Evolutionary conservation across 2,797 vertebrate genomes (phyloP).

Genomic region (Euphonia xanthogaster): DNA sequence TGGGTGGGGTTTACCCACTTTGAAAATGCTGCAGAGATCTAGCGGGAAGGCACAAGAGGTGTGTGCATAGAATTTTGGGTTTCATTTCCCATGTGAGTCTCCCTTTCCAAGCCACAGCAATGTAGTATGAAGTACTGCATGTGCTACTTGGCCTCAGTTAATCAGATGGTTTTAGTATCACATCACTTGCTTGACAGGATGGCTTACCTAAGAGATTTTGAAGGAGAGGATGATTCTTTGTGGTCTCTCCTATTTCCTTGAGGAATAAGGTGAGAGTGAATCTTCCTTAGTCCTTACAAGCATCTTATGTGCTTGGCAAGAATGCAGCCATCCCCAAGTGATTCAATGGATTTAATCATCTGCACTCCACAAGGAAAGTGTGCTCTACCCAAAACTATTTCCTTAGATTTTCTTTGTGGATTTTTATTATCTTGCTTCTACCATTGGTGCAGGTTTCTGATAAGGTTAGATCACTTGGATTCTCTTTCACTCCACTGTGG

Average conservation of each 20-base stretch:
- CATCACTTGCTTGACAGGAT: background rate
- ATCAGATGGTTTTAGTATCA: background rate
- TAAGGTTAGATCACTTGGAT: background rate
- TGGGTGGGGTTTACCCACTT: background rate
- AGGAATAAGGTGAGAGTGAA: background rate
- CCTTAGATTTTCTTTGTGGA: background rate
- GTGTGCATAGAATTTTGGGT: background rate
- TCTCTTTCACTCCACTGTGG: background rate
- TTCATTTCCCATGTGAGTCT: background rate
- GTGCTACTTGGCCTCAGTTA: background rate
- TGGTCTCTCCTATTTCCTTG: background rate
- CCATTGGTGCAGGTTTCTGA: background rate
- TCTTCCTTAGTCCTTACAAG: background rate
- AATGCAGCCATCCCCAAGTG: rapidly evolving
- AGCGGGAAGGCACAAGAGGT: background rate
- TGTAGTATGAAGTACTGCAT: background rate
- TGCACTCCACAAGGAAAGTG: background rate
- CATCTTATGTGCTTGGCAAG: background rate
- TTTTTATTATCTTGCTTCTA: background rate
- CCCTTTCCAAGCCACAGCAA: background rate
- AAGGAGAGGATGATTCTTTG: background rate
- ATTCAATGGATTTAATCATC: background rate
- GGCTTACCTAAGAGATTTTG: background rate
- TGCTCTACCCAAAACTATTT: background rate
- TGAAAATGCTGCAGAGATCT: background rate